A percentile compares a stretch with the other conserved stretches of the same genome.
Evolutionary conservation across 2,888 invertebrate species (phyloP).

Genomic region (Drosophila bunnanda): DNA sequence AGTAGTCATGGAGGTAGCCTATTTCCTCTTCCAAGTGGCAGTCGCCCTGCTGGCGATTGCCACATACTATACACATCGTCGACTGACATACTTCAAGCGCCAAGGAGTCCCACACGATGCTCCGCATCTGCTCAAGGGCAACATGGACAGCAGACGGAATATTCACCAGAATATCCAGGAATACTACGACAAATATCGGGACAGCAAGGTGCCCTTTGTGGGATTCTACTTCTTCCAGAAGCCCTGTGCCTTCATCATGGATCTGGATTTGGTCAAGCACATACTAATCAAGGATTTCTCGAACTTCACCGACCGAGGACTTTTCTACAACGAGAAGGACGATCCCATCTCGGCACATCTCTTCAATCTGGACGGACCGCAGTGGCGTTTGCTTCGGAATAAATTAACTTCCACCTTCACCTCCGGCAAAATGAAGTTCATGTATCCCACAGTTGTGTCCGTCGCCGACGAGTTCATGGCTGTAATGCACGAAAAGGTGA

Average conservation of each 20-base stretch:
- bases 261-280: slow-evolving; percentile 55
- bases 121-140: slow-evolving; percentile 55
- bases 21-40: slow-evolving; percentile 39
- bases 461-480: slow-evolving; percentile 53
- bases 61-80: slow-evolving; percentile 21
- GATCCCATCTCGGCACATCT: slow-evolving; percentile 82
- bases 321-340: slow-evolving; percentile 74
- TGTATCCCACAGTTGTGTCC: slow-evolving; percentile 80
- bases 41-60: slow-evolving; percentile 32
- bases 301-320: slow-evolving; percentile 81
- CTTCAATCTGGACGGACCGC: slow-evolving; percentile 78
- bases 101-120: slow-evolving; percentile 44
- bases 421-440: slow-evolving; percentile 85
- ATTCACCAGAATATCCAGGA: slow-evolving; percentile 32
- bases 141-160: slow-evolving; percentile 33
- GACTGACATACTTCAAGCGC: slow-evolving; percentile 41
- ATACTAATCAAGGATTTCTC: slow-evolving; percentile 75
- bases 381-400: slow-evolving; percentile 84
- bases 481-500: slow-evolving; percentile 44
- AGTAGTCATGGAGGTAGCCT: slow-evolving; percentile 33
- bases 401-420: slow-evolving; percentile 85
- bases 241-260: slow-evolving; percentile 57
- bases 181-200: slow-evolving; percentile 53
- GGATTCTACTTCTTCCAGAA: slow-evolving; percentile 69
- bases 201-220: slow-evolving; percentile 47